phyloP scores from a whole-genome alignment of 2,797 vertebrate genomes.

The Arctocebus calabarensis region DNA sequence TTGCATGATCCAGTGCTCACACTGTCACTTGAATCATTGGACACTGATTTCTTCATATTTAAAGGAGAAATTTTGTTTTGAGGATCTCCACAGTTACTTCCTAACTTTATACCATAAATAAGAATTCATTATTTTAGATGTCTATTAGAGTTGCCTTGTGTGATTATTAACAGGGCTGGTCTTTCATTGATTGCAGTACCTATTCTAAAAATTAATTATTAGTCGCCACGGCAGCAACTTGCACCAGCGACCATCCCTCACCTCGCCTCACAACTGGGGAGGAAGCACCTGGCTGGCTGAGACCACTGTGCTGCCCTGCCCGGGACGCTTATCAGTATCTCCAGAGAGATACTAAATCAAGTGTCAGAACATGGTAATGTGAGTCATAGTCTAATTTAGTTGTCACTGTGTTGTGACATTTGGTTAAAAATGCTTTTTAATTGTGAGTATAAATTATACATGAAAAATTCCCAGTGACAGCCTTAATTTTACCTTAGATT shows the following conservation, averaged over 20 bases:
- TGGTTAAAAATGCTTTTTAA: conserved; percentile 91
- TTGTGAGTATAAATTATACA: conserved; percentile 91
- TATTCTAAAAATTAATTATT: conserved; percentile 75
- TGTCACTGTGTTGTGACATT: conserved; percentile 91
- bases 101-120: conserved; percentile 6
- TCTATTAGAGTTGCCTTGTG: conserved; percentile 9
- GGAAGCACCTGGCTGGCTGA: conserved; percentile 80
- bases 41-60: conserved; percentile 4
- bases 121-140: conserved; percentile 47
- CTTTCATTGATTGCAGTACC: conserved; percentile 63
- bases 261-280: conserved; percentile 77
- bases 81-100: background rate
- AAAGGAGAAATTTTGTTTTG: background rate
- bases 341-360: conserved; percentile 88
- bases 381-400: conserved; percentile 91
- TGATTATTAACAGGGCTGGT: conserved; percentile 45
- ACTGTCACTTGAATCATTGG: background rate
- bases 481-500: conserved; percentile 86
- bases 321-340: conserved; percentile 87
- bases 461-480: conserved; percentile 88
- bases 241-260: conserved; percentile 45
- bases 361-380: conserved; percentile 85
- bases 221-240: conserved; percentile 67
- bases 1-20: background rate
- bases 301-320: conserved; percentile 81